These are phyloP conservation scores for Sternotherus odoratus DNA, from an alignment of 2,797 vertebrate species.

Conservation along the genomic window DNA sequence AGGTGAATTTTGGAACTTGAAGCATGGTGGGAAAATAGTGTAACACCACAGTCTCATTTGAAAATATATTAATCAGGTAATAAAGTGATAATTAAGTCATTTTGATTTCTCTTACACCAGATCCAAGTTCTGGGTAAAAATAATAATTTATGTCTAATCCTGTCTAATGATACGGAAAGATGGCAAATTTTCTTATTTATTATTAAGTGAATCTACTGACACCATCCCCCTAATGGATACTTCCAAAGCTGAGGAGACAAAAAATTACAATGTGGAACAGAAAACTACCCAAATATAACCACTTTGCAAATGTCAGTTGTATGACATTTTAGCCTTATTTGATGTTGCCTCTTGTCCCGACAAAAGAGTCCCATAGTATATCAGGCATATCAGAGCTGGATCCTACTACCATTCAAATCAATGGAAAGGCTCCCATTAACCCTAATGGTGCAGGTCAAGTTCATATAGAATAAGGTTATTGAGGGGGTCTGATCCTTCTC, in stretches of 20 bases:
- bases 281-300: too few species aligned
- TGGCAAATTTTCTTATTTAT: not conserved
- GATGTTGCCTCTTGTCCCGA: too few species aligned
- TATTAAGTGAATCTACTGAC: not conserved
- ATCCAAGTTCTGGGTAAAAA: not conserved
- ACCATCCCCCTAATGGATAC: not conserved
- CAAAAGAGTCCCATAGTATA: not conserved
- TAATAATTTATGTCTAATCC: not conserved
- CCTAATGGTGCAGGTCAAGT: not conserved
- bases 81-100: not conserved
- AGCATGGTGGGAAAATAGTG: accelerated
- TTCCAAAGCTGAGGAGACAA: not conserved
- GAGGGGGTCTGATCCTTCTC: not conserved
- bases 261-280: not conserved
- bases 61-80: not conserved
- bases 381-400: not conserved
- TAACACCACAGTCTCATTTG: not conserved
- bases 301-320: too few species aligned
- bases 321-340: too few species aligned
- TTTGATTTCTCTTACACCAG: not conserved
- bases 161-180: not conserved
- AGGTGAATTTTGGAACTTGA: not conserved
- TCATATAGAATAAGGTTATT: not conserved
- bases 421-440: not conserved
- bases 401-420: not conserved